Percentiles rank a stretch among this genome's conserved stretches.
phyloP scores from a whole-genome alignment of 2,888 invertebrate genomes.

The Sthenelais limicola region DNA sequence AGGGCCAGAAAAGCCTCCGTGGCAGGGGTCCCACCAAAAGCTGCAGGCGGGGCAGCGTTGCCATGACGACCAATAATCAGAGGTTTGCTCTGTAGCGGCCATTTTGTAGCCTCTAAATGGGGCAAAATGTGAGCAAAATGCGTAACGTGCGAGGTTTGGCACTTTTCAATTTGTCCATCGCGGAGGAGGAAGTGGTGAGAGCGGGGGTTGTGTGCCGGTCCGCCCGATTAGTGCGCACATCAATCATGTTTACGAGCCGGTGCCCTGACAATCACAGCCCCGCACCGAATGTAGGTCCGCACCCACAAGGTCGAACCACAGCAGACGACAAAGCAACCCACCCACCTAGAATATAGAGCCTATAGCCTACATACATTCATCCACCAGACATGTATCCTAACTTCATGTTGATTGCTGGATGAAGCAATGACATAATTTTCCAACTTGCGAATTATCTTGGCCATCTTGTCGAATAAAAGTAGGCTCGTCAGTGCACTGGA shows the following conservation, averaged over 20 bases:
- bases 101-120: slow-evolving; percentile 37
- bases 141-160: slow-evolving; percentile 33
- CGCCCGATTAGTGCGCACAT: slow-evolving; percentile 1
- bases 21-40: not conserved
- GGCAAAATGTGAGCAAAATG: slow-evolving; percentile 38
- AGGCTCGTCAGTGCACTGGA: too few relatives aligned
- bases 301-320: slow-evolving; percentile 24
- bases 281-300: slow-evolving; percentile 32
- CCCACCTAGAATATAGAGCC: too few relatives aligned
- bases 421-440: too few relatives aligned
- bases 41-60: not conserved
- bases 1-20: slow-evolving; percentile 21
- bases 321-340: slow-evolving; percentile 21
- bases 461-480: too few relatives aligned
- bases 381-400: too few relatives aligned
- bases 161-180: slow-evolving; percentile 27
- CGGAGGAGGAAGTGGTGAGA: not conserved
- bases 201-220: not conserved
- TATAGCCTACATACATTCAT: too few relatives aligned
- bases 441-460: too few relatives aligned
- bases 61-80: slow-evolving; percentile 31
- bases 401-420: too few relatives aligned
- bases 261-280: too few relatives aligned
- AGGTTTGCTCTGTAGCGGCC: slow-evolving; percentile 29
- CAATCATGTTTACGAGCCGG: slow-evolving; percentile 30